Conservation (phyloP, 2,113 vertebrate genomes). For the Mobula birostris region DNA sequence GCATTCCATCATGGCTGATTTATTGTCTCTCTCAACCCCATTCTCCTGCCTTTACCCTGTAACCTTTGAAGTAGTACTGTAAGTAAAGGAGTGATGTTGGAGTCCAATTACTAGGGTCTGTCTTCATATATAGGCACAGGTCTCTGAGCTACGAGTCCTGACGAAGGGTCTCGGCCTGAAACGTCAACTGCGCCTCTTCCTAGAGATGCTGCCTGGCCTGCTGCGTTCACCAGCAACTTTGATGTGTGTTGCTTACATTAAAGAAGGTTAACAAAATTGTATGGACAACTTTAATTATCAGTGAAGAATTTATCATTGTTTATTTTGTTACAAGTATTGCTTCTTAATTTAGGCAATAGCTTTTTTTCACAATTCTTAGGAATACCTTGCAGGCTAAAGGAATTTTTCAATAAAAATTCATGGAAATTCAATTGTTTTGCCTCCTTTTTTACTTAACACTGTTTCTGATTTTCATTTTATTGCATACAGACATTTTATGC, state of each 20-base stretch:
- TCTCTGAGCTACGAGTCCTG: neutral
- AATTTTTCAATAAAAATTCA: neutral
- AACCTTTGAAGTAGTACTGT: neutral
- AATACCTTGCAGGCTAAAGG: neutral
- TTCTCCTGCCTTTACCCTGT: too few relatives aligned
- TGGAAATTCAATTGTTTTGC: neutral
- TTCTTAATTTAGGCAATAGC: neutral
- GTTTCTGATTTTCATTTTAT: neutral
- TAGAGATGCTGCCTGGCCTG: too few relatives aligned
- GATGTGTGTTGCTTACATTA: neutral
- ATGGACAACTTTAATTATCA: neutral
- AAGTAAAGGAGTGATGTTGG: neutral
- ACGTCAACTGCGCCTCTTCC: too few relatives aligned
- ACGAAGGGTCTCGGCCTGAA: too few relatives aligned
- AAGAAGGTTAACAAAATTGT: neutral
- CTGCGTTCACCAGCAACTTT: too few relatives aligned
- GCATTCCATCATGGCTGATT: too few relatives aligned
- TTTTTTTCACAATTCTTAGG: neutral
- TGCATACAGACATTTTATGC: neutral
- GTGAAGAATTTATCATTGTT: neutral
- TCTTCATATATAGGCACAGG: neutral
- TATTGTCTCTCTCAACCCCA: too few relatives aligned
- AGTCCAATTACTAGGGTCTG: neutral
- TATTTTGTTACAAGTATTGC: neutral
- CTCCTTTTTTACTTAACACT: neutral